Evolutionary conservation across 2,888 invertebrate species (phyloP).

Genomic region (Portevinia maculata): DNA sequence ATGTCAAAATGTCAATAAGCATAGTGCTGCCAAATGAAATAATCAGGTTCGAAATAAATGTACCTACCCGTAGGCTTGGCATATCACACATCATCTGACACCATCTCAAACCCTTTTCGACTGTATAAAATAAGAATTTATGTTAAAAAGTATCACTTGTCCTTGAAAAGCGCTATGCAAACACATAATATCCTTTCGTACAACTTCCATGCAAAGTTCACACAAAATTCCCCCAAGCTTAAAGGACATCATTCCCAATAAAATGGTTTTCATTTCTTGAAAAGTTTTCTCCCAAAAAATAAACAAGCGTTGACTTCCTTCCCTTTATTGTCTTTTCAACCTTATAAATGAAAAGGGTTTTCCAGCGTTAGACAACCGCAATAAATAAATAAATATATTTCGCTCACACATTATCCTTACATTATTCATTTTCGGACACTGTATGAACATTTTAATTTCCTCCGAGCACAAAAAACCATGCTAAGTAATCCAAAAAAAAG

Average conservation of each 20-base stretch:
- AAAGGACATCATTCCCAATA: slow-evolving; percentile 55
- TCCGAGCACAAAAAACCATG: slow-evolving; percentile 20
- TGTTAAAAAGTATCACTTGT: not conserved
- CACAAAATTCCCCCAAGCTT: slow-evolving; percentile 20
- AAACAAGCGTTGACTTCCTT: not conserved
- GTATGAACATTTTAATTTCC: slow-evolving; percentile 68
- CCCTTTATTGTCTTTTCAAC: slow-evolving; percentile 25
- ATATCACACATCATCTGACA: slow-evolving; percentile 17
- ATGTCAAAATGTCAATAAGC: no score
- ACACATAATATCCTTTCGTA: slow-evolving; percentile 12
- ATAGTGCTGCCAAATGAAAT: no score
- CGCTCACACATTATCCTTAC: slow-evolving; percentile 65
- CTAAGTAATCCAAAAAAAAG: not conserved
- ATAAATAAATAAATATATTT: slow-evolving; percentile 65
- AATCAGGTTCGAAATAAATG: no score
- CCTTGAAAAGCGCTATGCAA: slow-evolving; percentile 11
- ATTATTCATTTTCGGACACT: slow-evolving; percentile 72
- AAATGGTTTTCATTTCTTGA: slow-evolving; percentile 56
- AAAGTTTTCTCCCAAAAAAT: slow-evolving; percentile 21
- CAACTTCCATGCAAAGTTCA: not conserved
- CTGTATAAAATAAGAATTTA: slow-evolving; percentile 3
- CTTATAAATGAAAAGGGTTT: slow-evolving; percentile 48
- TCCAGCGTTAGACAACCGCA: not conserved
- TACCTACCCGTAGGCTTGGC: no score
- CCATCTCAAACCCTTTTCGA: slow-evolving; percentile 11